Conservation (phyloP, 2,113 vertebrate species). For the Condylura cristata region DNA sequence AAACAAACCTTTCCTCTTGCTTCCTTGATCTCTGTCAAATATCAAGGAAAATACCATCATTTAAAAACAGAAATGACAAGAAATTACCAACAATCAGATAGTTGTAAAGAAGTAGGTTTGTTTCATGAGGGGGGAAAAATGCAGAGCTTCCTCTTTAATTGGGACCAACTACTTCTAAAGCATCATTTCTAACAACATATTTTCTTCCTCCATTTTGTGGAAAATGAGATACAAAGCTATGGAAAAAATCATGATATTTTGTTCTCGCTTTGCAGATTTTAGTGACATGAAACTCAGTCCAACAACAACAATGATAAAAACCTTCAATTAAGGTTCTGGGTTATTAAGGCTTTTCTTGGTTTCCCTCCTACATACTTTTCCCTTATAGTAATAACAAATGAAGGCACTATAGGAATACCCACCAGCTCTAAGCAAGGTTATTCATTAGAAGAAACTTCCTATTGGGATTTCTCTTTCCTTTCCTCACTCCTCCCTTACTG, state of each 20-base stretch:
- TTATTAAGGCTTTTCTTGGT: background rate
- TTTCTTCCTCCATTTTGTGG: constrained; percentile 32
- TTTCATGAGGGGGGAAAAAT: background rate
- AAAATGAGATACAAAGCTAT: constrained; percentile 29
- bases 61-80: constrained; percentile 50
- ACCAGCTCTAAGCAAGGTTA: background rate
- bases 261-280: constrained; percentile 45
- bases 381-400: background rate
- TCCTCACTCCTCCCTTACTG: background rate
- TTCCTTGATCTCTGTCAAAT: constrained; percentile 48
- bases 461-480: background rate
- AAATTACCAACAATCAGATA: background rate
- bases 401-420: background rate
- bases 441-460: constrained; percentile 39
- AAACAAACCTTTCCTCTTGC: background rate
- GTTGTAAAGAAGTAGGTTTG: background rate
- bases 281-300: background rate
- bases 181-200: constrained; percentile 37
- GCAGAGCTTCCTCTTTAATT: background rate
- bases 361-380: background rate
- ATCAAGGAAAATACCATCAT: constrained; percentile 36
- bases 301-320: constrained; percentile 3
- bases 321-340: constrained; percentile 28
- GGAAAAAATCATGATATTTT: constrained; percentile 3
- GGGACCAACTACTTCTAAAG: background rate